phyloP scores from a whole-genome alignment of 2,888 invertebrate species.

The Erebia aethiops region DNA sequence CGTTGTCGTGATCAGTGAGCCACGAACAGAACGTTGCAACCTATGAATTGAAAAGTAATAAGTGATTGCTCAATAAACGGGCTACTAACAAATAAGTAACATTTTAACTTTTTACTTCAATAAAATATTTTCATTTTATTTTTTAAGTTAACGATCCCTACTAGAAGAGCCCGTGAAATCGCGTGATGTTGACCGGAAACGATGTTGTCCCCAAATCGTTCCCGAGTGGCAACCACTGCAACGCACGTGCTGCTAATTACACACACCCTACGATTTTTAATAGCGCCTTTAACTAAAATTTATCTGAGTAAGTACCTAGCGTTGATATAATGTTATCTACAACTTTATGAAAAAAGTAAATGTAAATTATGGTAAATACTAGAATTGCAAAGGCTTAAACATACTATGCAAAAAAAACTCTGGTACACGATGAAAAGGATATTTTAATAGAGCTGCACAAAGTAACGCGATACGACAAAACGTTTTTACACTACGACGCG shows the following conservation, averaged over 20 bases:
- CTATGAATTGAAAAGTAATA: conserved; percentile 6
- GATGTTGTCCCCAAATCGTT: conserved; percentile 59
- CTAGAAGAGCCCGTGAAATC: conserved; percentile 46
- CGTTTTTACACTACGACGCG: too few species aligned
- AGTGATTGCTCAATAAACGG: background rate
- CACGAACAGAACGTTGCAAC: conserved; percentile 26
- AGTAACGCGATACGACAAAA: too few species aligned
- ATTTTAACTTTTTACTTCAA: background rate
- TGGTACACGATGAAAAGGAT: too few species aligned
- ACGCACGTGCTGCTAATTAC: conserved; percentile 66
- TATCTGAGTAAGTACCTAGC: background rate
- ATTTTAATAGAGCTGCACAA: too few species aligned
- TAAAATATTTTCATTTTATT: background rate
- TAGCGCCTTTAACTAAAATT: conserved; percentile 39
- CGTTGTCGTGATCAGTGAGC: conserved; percentile 24
- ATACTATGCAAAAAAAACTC: too few species aligned
- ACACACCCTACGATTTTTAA: conserved; percentile 45
- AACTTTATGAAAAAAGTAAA: conserved; percentile 11
- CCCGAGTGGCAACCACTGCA: conserved; percentile 46
- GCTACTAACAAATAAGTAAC: background rate
- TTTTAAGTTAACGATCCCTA: conserved; percentile 47
- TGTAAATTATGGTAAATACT: too few species aligned
- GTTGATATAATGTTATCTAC: background rate
- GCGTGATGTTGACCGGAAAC: conserved; percentile 66
- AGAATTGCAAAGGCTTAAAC: too few species aligned